Conservation (phyloP, 53 echinoderm and acorn worm species). For the Crossaster papposus region DNA sequence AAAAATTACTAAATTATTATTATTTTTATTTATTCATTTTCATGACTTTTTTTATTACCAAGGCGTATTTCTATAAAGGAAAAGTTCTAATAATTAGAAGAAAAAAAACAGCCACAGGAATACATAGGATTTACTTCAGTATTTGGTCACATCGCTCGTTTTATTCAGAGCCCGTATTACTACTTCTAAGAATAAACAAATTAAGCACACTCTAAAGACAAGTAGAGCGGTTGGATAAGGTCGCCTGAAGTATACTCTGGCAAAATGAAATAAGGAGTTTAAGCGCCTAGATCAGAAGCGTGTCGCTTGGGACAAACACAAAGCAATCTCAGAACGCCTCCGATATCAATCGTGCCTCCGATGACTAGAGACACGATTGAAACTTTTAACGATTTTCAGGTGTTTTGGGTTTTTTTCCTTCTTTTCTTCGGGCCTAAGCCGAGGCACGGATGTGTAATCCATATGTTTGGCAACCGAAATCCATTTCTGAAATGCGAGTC, state of each 20-base stretch:
- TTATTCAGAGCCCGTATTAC: not conserved
- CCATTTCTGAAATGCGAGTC: conserved; percentile 54
- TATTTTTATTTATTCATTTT: not conserved
- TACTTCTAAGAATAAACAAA: conserved; percentile 28
- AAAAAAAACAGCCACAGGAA: not conserved
- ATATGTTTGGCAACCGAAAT: conserved; percentile 33
- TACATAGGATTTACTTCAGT: not conserved
- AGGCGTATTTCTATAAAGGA: not conserved
- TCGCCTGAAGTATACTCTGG: not conserved
- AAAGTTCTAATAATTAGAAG: not conserved
- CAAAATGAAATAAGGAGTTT: conserved; percentile 17
- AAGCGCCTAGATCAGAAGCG: conserved; percentile 12
- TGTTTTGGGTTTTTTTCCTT: not conserved
- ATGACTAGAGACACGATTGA: not conserved
- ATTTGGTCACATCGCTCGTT: not conserved
- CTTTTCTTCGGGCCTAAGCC: not conserved
- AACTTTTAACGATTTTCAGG: not conserved
- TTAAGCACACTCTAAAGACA: conserved; percentile 1
- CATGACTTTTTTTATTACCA: not conserved
- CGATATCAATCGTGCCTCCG: not conserved
- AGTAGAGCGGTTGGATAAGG: not conserved
- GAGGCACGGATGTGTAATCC: not conserved
- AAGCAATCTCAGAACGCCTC: not conserved
- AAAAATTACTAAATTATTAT: no score
- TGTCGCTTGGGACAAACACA: conserved; percentile 24